Evolutionary conservation across 2,797 vertebrate genomes (phyloP).

Genomic region (Mus minutoides): DNA sequence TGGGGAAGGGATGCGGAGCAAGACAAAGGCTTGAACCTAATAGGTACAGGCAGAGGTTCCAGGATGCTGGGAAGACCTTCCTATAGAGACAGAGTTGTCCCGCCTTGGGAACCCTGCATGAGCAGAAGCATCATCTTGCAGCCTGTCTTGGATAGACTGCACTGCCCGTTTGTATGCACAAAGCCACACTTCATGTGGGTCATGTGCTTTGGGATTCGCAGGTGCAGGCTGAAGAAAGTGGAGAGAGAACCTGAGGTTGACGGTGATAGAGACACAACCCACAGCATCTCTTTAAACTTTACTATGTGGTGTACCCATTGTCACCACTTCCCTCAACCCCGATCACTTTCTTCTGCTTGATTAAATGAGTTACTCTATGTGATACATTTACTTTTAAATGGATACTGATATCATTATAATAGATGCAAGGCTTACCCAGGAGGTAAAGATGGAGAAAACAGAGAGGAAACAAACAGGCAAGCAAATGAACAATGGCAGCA

Average conservation of each 20-base stretch:
- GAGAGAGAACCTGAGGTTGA: background rate
- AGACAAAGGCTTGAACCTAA: background rate
- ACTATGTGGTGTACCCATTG: too few relatives aligned
- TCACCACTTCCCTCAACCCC: background rate
- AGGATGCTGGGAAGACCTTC: fast-evolving
- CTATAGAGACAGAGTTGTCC: background rate
- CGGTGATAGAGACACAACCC: too few relatives aligned
- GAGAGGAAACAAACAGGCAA: background rate
- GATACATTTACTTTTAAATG: background rate
- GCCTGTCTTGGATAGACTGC: background rate
- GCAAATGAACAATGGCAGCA: background rate
- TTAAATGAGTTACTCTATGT: background rate
- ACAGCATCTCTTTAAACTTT: background rate
- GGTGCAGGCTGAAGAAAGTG: background rate
- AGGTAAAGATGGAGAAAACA: background rate
- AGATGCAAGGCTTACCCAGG: background rate
- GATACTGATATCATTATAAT: background rate
- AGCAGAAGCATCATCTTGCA: background rate
- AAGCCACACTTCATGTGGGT: background rate
- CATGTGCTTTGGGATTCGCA: background rate
- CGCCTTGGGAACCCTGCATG: background rate
- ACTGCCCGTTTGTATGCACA: background rate
- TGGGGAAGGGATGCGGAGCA: background rate
- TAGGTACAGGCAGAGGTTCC: background rate
- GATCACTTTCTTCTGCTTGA: background rate